phyloP scores from a whole-genome alignment of 2,113 vertebrate species.

The Cyphotilapia sp. region DNA sequence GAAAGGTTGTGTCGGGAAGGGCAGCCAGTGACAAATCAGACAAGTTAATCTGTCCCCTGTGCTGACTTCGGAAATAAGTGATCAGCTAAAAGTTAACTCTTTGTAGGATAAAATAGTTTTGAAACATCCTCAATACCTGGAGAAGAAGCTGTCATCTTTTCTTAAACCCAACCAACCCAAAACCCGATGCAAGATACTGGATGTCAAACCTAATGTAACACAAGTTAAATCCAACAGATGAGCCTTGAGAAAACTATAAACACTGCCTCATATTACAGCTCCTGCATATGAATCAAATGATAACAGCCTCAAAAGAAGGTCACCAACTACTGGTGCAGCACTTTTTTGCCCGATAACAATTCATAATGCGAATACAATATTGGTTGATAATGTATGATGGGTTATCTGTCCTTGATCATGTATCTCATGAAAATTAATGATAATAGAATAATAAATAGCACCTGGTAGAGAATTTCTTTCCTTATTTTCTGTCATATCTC shows the following conservation, averaged over 20 bases:
- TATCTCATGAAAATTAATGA: not conserved
- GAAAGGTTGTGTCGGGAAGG: not conserved
- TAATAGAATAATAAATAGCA: not conserved
- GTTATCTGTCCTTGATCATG: not conserved
- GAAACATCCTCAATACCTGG: not conserved
- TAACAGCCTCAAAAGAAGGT: not conserved
- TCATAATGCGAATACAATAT: not conserved
- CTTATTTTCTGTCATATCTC: not conserved
- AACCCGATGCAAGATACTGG: accelerated
- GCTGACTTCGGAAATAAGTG: not conserved
- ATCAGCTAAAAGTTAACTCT: not conserved
- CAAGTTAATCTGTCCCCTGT: not conserved
- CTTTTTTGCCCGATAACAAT: not conserved
- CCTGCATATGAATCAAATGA: accelerated
- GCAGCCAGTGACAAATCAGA: not conserved
- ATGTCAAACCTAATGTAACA: not conserved
- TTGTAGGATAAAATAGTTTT: accelerated
- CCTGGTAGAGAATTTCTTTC: not conserved
- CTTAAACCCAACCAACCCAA: not conserved
- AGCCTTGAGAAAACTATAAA: not conserved
- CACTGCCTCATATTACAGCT: not conserved
- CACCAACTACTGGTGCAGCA: not conserved
- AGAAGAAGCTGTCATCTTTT: not conserved
- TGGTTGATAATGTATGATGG: not conserved
- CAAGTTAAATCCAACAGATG: accelerated